Percentiles rank a stretch among this genome's conserved stretches.
Conservation (phyloP, 2,797 vertebrate species). For the Propithecus deckenii region DNA sequence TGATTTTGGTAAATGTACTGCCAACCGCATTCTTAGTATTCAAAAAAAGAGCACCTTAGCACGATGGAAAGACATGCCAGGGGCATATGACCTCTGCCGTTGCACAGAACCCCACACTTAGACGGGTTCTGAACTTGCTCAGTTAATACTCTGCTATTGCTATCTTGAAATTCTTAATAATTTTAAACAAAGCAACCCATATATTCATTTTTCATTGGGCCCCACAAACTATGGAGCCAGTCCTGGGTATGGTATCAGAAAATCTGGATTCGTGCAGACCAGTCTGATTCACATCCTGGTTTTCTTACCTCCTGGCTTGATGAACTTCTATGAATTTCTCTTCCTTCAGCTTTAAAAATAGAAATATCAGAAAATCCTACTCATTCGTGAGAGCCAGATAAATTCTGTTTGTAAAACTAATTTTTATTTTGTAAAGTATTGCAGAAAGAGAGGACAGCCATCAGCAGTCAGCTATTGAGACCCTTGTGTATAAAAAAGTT, state of each 20-base stretch:
- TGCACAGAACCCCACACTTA: background rate
- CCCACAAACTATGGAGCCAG: background rate
- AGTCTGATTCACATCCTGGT: background rate
- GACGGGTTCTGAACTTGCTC: background rate
- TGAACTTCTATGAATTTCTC: background rate
- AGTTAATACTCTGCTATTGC: background rate
- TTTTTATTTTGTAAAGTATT: background rate
- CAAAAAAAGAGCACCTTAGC: background rate
- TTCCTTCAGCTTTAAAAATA: background rate
- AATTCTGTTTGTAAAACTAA: background rate
- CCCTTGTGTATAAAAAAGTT: background rate
- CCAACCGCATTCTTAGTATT: background rate
- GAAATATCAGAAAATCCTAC: background rate
- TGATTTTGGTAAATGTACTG: background rate
- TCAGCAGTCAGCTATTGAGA: background rate
- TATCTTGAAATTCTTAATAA: background rate
- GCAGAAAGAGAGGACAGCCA: background rate
- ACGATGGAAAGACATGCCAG: background rate
- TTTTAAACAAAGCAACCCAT: background rate
- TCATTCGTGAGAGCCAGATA: background rate
- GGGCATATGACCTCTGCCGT: too few species aligned
- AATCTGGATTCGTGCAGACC: background rate
- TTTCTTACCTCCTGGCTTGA: slow-evolving; percentile 16
- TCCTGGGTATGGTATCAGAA: background rate
- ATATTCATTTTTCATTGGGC: background rate